Evolutionary conservation across 2,888 invertebrate species (phyloP), one percentile per base, ranked within the genome.

Genomic region (Fragum fragum): DNA sequence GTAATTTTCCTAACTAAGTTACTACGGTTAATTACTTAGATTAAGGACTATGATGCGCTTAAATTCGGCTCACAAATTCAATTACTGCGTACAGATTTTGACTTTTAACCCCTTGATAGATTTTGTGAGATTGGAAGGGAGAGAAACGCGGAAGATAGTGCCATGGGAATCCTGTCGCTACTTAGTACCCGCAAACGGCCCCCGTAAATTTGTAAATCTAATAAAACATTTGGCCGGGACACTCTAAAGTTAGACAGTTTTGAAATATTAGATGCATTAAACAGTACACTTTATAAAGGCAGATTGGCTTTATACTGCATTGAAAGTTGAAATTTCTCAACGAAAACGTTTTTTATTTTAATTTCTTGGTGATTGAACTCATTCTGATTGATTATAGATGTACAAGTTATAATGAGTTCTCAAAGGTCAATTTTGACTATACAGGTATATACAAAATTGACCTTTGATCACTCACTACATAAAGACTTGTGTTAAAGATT

Each of bases 71-170:
- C 83, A 47, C 70, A 80, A 83, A 85, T 76, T 80, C 72, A 73
- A 85, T 85, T 82, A 80, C 47, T 61, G 52, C 82, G 82, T 85
- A 85, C 82, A 85, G 85, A 85, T 85, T 85, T 80, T 79, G 85
- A 83, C 85, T 85, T 81, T 76, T 80, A 85, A 85, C 82, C 85
- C 80, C 82, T 71, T 76, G 80, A 83, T 85, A 82, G 85, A 80
- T 80, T 85, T 75, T 73, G 79, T 39, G 66, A 74, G 80, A 78
- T 81, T 84, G 74, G 36, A 52, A 53, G 53, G 47, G 57, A 75
- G 73, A 61, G 73, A 70, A 73, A 69, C 59, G 32, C 53, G 61
- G 42, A 39, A 66, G 68, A 72, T 63, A 76, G 69, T 83, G 73
- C 74, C 83, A 71, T 83, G 83, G 83, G 83, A 83, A 83, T 69